These are phyloP conservation scores for Autographa gamma DNA, from an alignment of 2,888 invertebrate genomes.

Conservation along the genomic window DNA sequence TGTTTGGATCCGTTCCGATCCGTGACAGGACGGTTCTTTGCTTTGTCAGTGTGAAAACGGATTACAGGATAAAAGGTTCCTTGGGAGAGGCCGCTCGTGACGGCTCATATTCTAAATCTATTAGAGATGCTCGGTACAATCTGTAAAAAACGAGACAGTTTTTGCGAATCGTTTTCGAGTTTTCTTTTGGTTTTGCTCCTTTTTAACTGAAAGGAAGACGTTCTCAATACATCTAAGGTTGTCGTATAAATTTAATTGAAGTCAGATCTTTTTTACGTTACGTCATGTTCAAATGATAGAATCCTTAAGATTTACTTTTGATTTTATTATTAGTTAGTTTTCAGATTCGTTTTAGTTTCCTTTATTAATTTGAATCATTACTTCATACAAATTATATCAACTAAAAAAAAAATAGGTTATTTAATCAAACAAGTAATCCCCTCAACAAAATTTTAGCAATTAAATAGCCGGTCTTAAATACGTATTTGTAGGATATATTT, in stretches of 20 bases:
- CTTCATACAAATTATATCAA: too few relatives aligned
- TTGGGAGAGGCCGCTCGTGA: conserved; percentile 62
- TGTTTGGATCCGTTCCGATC: conserved; percentile 74
- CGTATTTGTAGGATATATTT: not conserved
- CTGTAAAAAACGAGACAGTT: conserved; percentile 33
- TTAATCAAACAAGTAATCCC: not conserved
- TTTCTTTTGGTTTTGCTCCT: not conserved
- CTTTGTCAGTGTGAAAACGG: conserved; percentile 81
- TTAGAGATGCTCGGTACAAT: conserved; percentile 61
- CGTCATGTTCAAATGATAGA: too few relatives aligned
- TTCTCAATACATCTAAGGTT: too few relatives aligned
- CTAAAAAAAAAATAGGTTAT: not conserved
- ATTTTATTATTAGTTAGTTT: too few relatives aligned
- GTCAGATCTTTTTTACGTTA: too few relatives aligned
- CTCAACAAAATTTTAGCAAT: not conserved
- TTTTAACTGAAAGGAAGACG: not conserved
- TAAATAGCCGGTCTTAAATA: not conserved
- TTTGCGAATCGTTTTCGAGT: conserved; percentile 22
- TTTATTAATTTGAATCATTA: too few relatives aligned
- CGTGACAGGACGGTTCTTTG: conserved; percentile 70
- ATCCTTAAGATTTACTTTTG: too few relatives aligned
- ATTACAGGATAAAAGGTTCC: conserved; percentile 74
- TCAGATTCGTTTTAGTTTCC: too few relatives aligned
- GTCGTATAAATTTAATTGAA: too few relatives aligned
- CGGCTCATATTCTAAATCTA: conserved; percentile 69